Percentiles rank a stretch among this genome's conserved stretches.
Evolutionary conservation across 1,140 invertebrate species (phyloP).

Genomic region (Halictus rubicundus): DNA sequence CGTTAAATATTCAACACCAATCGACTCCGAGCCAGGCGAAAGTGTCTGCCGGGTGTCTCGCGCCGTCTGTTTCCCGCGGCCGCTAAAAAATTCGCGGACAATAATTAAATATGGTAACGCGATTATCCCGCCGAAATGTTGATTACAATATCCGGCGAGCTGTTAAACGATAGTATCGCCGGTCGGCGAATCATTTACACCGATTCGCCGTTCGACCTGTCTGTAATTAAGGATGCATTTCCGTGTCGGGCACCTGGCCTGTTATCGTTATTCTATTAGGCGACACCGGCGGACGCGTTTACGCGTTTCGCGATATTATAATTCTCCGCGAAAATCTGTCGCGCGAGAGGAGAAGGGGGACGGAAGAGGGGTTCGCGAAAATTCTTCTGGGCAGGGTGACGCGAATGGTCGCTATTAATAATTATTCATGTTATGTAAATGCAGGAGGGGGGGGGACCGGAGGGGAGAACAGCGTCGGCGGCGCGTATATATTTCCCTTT

Average conservation of each 20-base stretch:
- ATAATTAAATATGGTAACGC: neutral
- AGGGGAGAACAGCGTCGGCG: too few species aligned
- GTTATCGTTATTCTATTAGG: slow-evolving; percentile 40
- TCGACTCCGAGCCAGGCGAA: too few species aligned
- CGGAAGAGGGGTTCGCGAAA: neutral
- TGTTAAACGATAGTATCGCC: slow-evolving; percentile 41
- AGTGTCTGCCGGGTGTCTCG: too few species aligned
- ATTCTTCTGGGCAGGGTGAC: neutral
- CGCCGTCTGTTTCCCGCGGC: too few species aligned
- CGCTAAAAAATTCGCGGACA: too few species aligned
- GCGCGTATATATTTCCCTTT: slow-evolving; percentile 6
- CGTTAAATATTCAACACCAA: too few species aligned
- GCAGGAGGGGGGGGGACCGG: neutral
- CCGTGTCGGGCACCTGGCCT: slow-evolving; percentile 1
- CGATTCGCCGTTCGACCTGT: slow-evolving; percentile 18
- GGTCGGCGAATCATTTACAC: slow-evolving; percentile 22
- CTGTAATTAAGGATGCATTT: slow-evolving; percentile 22
- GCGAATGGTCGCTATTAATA: slow-evolving; percentile 26
- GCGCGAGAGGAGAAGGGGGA: too few species aligned
- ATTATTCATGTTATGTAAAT: slow-evolving; percentile 45
- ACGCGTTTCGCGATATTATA: neutral
- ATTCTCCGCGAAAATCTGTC: neutral
- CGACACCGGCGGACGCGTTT: slow-evolving; percentile 2
- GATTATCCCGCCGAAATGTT: slow-evolving; percentile 37
- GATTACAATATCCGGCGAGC: slow-evolving; percentile 36